A percentile compares a stretch with the other conserved stretches of the same genome.
phyloP scores from a whole-genome alignment of 2,888 invertebrate genomes.

The Achlya flavicornis region DNA sequence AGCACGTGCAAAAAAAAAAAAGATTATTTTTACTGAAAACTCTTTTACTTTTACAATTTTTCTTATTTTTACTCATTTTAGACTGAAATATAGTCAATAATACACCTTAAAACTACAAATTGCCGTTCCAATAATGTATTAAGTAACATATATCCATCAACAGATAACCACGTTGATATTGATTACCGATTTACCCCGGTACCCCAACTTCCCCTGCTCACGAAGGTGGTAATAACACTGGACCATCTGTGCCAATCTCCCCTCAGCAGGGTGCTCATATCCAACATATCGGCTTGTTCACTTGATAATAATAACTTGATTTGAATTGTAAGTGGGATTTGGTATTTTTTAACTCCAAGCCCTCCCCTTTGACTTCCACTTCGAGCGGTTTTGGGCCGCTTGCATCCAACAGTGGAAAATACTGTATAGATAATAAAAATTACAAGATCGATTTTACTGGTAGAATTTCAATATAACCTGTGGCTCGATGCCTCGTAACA shows the following conservation, averaged over 20 bases:
- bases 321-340: constrained; percentile 31
- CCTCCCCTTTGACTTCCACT: too few species aligned
- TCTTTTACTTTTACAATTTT: too few species aligned
- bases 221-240: constrained; percentile 70
- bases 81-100: too few species aligned
- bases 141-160: background rate
- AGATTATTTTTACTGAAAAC: too few species aligned
- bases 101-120: background rate
- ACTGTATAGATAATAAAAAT: too few species aligned
- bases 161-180: constrained; percentile 47
- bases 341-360: background rate
- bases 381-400: too few species aligned
- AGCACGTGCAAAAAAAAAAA: too few species aligned
- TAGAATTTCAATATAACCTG: too few species aligned
- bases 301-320: constrained; percentile 33
- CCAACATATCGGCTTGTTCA: constrained; percentile 26
- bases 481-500: too few species aligned
- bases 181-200: constrained; percentile 65
- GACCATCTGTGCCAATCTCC: constrained; percentile 72
- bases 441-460: background rate
- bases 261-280: constrained; percentile 46
- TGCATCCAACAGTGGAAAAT: too few species aligned
- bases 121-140: background rate
- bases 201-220: constrained; percentile 48
- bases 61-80: too few species aligned